Evolutionary conservation across 2,888 invertebrate species (phyloP), one percentile per base, ranked within the genome.

Genomic region (Conchocele bisecta): DNA sequence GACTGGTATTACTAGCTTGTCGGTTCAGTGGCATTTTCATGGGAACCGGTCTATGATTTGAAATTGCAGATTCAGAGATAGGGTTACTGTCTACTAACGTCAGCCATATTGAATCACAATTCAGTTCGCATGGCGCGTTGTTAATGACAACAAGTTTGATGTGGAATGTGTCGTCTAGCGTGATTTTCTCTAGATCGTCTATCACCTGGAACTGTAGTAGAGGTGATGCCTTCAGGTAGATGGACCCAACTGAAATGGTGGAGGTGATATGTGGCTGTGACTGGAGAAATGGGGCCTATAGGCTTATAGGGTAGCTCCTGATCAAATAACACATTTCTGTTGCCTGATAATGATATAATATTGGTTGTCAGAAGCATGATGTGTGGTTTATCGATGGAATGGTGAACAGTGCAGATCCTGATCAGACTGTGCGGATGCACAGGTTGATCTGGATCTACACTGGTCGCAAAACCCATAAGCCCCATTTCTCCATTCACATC

Each of bases 1-100:
- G 63, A 66, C 82, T 82, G 22, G 83, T 76, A 22, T 80, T 75
- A 70, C 86, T 87, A n/a, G 83, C 60, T 17, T 74, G 72, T 56
- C 79, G 63, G 57, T 66, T 63, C 2, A 81, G 69, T 1, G 69
- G 76, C 20, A 29, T 61, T 63, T 79, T 80, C 29, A 70, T 42
- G 11, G 54, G 53, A 7, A 28, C 44, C 7, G 61, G 42, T 51
- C 51, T 56, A 53, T 29, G 59, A 29, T 46, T 60, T 41, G 39
- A 33, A 26, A 48, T 17, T 37, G 48, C 5, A 31, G 42, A 26
- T 22, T 59, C 54, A 41, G 37, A 48, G 17, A n/a, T 37, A 6
- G 68, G 53, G 17, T 28, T 42, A 33, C 60, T 69, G 51, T 70
- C 71, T 46, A 58, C 35, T 9, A 83, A 41, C 31, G 82, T 78